Conservation (phyloP, 2,113 vertebrate species). For the Oryzias celebensis region DNA sequence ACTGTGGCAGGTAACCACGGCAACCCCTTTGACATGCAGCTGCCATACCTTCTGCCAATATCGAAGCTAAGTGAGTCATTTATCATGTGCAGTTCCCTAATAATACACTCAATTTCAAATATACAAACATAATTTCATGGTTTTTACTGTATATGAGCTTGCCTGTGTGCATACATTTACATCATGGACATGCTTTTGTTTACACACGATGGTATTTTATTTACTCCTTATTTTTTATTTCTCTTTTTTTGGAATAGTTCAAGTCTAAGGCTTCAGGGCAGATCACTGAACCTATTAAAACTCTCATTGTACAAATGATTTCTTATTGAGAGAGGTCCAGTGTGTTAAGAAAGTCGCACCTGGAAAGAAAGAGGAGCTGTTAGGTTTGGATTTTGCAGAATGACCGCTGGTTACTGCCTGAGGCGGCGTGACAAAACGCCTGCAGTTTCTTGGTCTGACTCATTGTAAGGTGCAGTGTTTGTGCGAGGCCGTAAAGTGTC, state of each 20-base stretch:
- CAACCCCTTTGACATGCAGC: slow-evolving; percentile 69
- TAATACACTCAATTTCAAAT: not conserved
- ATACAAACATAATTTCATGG: not conserved
- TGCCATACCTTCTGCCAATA: slow-evolving; percentile 66
- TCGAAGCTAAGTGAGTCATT: slow-evolving; percentile 31
- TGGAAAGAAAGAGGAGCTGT: slow-evolving; percentile 25
- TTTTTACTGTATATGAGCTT: not conserved
- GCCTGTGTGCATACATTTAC: too few species aligned
- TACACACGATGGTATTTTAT: too few species aligned
- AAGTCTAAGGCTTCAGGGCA: slow-evolving; percentile 22
- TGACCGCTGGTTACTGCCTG: slow-evolving; percentile 44
- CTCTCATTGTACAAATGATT: not conserved
- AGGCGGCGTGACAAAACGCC: slow-evolving; percentile 41
- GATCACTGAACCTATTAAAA: slow-evolving; percentile 22
- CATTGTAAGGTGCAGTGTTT: not conserved
- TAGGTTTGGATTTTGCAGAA: slow-evolving; percentile 25
- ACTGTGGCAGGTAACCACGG: slow-evolving; percentile 64
- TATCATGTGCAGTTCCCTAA: slow-evolving; percentile 21
- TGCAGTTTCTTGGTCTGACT: slow-evolving; percentile 10
- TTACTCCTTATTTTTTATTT: not conserved
- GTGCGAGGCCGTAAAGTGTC: not conserved
- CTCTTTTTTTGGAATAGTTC: slow-evolving; percentile 1
- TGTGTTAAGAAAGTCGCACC: slow-evolving; percentile 8
- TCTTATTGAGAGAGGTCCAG: not conserved
- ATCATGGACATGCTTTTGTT: slow-evolving; percentile 36